A percentile compares a stretch with the other conserved stretches of the same genome.
These are phyloP conservation scores for Macquaria australasica DNA, from an alignment of 2,113 vertebrate species.

Conservation along the genomic window DNA sequence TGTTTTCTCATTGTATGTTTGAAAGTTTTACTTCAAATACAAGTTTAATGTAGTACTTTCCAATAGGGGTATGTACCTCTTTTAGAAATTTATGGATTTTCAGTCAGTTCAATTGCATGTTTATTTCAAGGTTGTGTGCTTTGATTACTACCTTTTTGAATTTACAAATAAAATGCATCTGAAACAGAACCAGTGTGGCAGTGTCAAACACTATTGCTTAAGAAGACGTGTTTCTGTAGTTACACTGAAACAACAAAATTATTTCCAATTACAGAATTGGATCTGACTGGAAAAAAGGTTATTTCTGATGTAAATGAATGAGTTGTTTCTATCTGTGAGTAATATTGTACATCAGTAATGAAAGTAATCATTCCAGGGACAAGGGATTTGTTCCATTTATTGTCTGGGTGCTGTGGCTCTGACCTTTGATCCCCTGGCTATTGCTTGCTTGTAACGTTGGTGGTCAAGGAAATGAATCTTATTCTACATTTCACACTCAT, in stretches of 20 bases:
- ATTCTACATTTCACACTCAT: constrained; percentile 16
- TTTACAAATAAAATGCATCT: neutral
- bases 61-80: too few relatives aligned
- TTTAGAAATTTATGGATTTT: neutral
- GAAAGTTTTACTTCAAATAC: neutral
- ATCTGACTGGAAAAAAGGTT: neutral
- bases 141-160: neutral
- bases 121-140: constrained; percentile 23
- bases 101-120: neutral
- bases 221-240: neutral
- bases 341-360: neutral
- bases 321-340: neutral
- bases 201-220: neutral
- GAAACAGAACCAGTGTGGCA: neutral
- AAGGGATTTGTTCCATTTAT: constrained; percentile 39
- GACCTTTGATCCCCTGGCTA: constrained; percentile 54
- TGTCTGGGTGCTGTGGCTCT: constrained; percentile 7
- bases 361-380: constrained; percentile 16
- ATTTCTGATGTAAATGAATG: neutral
- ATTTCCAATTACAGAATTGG: neutral
- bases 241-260: neutral
- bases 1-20: neutral
- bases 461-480: constrained; percentile 44
- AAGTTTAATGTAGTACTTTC: constrained; percentile 17
- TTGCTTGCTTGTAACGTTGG: constrained; percentile 7